These are phyloP conservation scores for Haemorhous mexicanus DNA, from an alignment of 2,113 vertebrate species.

Conservation along the genomic window DNA sequence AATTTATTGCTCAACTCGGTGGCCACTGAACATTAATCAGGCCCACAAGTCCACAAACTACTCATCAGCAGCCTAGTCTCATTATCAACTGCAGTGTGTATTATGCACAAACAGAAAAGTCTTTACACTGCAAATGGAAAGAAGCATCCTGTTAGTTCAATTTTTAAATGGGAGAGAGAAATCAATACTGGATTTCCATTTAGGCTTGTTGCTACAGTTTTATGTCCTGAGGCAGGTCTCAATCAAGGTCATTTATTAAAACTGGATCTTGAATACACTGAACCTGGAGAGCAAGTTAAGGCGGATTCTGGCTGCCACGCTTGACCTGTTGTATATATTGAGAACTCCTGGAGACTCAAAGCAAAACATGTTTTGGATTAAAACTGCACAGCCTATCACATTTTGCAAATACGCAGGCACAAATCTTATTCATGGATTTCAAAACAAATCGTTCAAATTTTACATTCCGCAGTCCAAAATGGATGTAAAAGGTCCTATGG, in stretches of 20 bases:
- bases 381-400: neutral
- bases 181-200: neutral
- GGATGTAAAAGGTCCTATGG: neutral
- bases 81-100: neutral
- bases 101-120: neutral
- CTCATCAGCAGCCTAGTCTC: neutral
- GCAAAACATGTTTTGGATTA: neutral
- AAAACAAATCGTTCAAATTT: neutral
- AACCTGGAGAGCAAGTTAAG: neutral
- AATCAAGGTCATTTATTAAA: neutral
- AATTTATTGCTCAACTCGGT: neutral
- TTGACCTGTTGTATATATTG: neutral
- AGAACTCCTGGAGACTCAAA: neutral
- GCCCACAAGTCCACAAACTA: neutral
- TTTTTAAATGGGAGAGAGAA: neutral
- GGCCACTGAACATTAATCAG: neutral
- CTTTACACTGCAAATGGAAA: neutral
- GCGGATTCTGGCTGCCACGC: neutral
- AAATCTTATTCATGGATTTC: neutral
- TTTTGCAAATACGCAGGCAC: neutral
- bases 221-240: neutral
- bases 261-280: neutral
- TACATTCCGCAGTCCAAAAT: neutral
- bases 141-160: neutral
- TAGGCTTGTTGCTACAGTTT: conserved; percentile 19